Conservation (phyloP, 2,113 vertebrate genomes). For the Platysternon megacephalum region DNA sequence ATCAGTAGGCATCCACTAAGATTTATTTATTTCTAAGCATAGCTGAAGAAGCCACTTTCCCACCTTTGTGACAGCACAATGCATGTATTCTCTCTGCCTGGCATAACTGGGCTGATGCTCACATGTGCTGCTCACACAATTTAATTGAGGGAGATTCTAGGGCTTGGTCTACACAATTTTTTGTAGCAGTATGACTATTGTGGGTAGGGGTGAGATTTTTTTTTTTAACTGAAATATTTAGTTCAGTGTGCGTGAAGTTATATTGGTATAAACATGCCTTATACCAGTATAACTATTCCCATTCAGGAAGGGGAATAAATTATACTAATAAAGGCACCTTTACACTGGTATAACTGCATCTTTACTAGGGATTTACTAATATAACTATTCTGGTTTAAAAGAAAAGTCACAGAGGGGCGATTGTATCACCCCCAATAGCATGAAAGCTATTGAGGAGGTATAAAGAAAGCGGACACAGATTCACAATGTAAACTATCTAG, state of each 20-base stretch:
- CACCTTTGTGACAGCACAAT: neutral
- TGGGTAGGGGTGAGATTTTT: neutral
- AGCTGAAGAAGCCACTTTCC: neutral
- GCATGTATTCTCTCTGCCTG: neutral
- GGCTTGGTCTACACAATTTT: neutral
- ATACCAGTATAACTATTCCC: neutral
- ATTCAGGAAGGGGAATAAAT: neutral
- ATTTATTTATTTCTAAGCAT: neutral
- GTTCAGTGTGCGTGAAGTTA: neutral
- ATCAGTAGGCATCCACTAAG: neutral
- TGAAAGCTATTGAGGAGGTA: neutral
- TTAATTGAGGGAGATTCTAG: neutral
- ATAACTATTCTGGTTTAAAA: neutral
- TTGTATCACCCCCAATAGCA: too few species aligned
- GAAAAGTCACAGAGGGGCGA: neutral
- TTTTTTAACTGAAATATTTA: neutral
- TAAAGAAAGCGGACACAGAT: conserved; percentile 3
- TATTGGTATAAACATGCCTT: neutral
- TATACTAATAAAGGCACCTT: neutral
- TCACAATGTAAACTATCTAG: neutral
- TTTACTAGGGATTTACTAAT: neutral
- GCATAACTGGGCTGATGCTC: neutral
- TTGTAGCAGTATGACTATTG: neutral
- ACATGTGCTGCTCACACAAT: neutral
- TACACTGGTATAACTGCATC: neutral